Percentiles rank a stretch among this genome's conserved stretches.
Evolutionary conservation across 2,113 vertebrate species (phyloP).

Genomic region (Tringa solitaria): DNA sequence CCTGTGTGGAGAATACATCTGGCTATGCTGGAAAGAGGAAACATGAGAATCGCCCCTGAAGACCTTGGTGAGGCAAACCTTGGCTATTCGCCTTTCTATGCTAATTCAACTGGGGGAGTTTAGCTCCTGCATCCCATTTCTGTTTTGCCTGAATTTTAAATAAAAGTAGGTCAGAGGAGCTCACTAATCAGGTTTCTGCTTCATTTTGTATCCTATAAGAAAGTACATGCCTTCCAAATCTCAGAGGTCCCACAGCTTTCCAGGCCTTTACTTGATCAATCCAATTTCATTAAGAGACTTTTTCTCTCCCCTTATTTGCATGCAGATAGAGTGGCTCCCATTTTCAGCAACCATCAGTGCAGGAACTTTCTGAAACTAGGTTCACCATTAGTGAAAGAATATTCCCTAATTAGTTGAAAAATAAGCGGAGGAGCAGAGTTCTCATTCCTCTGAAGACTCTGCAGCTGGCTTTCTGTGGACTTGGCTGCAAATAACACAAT

Average conservation of each 20-base stretch:
- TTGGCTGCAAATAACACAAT: neutral
- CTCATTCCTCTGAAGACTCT: neutral
- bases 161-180: slow-evolving; percentile 22
- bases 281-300: neutral
- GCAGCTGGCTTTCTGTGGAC: neutral
- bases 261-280: neutral
- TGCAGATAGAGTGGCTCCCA: neutral
- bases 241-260: neutral
- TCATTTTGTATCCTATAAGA: neutral
- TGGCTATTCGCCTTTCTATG: slow-evolving; percentile 13
- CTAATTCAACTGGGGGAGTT: slow-evolving; percentile 27
- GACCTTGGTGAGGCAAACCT: slow-evolving; percentile 13
- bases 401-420: neutral
- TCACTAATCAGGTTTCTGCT: neutral
- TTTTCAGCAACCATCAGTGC: neutral
- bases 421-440: neutral
- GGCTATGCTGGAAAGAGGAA: slow-evolving; percentile 13
- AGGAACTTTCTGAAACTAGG: neutral
- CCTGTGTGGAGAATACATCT: neutral
- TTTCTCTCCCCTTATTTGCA: neutral
- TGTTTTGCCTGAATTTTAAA: slow-evolving; percentile 39
- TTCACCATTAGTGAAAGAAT: neutral
- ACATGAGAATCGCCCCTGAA: neutral
- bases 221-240: neutral
- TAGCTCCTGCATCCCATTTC: slow-evolving; percentile 12